Evolutionary conservation across 92 coral and sea anemone species (phyloP).

Genomic region (Plumapathes pennacea): DNA sequence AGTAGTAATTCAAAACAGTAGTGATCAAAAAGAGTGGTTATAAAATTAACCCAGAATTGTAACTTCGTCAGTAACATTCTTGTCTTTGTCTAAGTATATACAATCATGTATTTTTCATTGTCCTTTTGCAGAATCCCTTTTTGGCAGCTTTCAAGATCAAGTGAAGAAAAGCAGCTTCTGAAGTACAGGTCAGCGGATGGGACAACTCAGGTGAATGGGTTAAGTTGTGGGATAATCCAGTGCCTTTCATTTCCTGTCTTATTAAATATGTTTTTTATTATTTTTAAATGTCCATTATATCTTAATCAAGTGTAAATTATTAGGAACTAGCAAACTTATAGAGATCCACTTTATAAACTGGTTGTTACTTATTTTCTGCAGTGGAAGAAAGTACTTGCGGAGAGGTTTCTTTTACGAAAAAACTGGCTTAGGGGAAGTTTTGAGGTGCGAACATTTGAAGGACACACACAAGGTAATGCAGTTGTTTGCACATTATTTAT

Average conservation of each 20-base stretch:
- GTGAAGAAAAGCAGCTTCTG: slow-evolving; percentile 68
- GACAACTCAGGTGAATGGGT: slow-evolving; percentile 83
- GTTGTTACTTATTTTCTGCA: slow-evolving; percentile 2
- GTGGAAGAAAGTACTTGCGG: slow-evolving; percentile 99
- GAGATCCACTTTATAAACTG: neutral
- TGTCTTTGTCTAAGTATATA: no score
- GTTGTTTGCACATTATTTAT: no score
- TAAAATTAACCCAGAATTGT: no score
- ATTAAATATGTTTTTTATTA: no score
- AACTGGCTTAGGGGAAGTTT: slow-evolving; percentile 97
- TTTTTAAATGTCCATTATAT: no score
- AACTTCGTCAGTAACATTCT: neutral
- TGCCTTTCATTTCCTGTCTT: no score
- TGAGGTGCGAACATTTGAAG: slow-evolving; percentile 85
- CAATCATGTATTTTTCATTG: neutral
- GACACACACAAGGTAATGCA: slow-evolving; percentile 88
- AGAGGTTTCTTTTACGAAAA: slow-evolving; percentile 79
- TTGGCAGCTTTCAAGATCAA: slow-evolving; percentile 82
- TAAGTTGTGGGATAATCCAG: no score
- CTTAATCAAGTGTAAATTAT: no score
- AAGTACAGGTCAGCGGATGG: slow-evolving; percentile 68
- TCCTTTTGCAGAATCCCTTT: slow-evolving; percentile 52
- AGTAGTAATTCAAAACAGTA: no score
- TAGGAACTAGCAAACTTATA: no score
- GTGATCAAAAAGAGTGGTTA: no score